These are phyloP conservation scores for Apocrypta bakeri DNA, from an alignment of 1,140 invertebrate genomes.

Conservation along the genomic window DNA sequence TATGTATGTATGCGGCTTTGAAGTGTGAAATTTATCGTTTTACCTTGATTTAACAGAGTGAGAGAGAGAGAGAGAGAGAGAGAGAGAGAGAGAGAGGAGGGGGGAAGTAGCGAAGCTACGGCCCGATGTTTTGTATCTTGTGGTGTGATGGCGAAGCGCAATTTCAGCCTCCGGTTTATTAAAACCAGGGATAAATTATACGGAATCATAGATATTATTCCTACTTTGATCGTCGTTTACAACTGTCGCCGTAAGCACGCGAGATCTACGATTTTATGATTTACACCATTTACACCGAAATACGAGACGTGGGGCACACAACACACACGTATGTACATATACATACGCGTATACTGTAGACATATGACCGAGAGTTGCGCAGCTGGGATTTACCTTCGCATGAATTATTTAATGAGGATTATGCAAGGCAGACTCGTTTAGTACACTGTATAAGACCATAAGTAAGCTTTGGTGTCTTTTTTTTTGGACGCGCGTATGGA, in stretches of 20 bases:
- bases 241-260: neutral
- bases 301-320: neutral
- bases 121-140: neutral
- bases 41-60: neutral
- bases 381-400: neutral
- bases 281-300: neutral
- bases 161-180: neutral
- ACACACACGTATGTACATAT: neutral
- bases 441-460: neutral
- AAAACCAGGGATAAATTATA: neutral
- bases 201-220: constrained; percentile 4
- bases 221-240: neutral
- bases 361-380: too few relatives aligned
- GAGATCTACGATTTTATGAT: constrained; percentile 1
- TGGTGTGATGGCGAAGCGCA: neutral
- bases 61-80: neutral
- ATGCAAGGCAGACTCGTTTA: neutral
- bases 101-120: neutral
- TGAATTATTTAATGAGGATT: constrained; percentile 14
- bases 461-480: neutral
- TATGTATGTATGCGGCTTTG: too few relatives aligned
- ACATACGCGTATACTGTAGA: too few relatives aligned
- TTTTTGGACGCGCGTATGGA: neutral
- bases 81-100: too few relatives aligned
- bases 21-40: constrained; percentile 13